Percentiles rank a stretch among this genome's conserved stretches.
phyloP scores from a whole-genome alignment of 2,888 invertebrate genomes.

The Drosophila silvestris region DNA sequence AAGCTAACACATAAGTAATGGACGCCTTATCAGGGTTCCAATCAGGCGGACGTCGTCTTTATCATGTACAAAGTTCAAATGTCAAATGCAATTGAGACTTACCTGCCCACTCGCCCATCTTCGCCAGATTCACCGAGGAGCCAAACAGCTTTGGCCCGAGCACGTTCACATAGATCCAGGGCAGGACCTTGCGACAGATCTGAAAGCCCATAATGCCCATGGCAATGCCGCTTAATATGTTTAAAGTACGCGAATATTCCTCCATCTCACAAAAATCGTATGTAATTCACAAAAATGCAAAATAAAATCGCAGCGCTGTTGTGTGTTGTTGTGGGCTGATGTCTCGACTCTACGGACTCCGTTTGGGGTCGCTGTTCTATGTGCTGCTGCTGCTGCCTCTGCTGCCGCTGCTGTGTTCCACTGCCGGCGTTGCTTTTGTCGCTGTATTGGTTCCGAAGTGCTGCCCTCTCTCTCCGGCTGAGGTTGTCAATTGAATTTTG shows the following conservation, averaged over 20 bases:
- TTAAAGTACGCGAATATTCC: constrained; percentile 59
- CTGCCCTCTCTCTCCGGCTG: constrained; percentile 26
- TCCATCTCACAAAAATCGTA: constrained; percentile 55
- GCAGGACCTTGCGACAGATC: constrained; percentile 83
- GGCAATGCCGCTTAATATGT: constrained; percentile 73
- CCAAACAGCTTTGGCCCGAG: constrained; percentile 87
- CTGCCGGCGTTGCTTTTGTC: constrained; percentile 19
- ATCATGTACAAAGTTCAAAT: constrained; percentile 44
- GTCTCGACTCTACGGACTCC: constrained; percentile 33
- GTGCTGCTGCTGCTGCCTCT: constrained; percentile 19
- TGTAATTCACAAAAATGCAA: background rate
- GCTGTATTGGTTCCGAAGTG: constrained; percentile 9
- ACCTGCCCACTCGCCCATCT: constrained; percentile 93
- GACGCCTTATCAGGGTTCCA: constrained; percentile 29
- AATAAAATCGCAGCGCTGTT: constrained; percentile 5
- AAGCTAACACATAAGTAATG: constrained; percentile 28
- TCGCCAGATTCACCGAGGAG: constrained; percentile 88
- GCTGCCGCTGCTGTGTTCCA: constrained; percentile 15
- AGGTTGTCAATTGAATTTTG: constrained; percentile 46
- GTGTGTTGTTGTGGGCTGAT: background rate
- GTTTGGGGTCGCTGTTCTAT: constrained; percentile 22
- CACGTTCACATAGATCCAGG: constrained; percentile 85
- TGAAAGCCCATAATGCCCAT: constrained; percentile 82
- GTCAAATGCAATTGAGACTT: constrained; percentile 83
- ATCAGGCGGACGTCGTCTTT: constrained; percentile 15